Percentiles rank a stretch among this genome's conserved stretches.
Conservation (phyloP, 1,140 invertebrate genomes). For the Zaprionus taronus region DNA sequence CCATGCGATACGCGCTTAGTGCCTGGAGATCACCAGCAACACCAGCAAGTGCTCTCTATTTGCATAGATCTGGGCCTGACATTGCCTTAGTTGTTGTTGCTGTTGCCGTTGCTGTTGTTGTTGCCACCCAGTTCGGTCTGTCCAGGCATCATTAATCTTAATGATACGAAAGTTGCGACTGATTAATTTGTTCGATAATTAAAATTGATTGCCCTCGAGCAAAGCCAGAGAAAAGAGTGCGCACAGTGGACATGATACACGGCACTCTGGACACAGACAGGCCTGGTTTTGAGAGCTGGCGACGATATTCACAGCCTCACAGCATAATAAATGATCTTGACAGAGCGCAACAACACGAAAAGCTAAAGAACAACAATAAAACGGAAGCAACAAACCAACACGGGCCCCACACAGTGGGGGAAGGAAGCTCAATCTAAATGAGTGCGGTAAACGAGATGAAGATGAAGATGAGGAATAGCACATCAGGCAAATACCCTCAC, state of each 20-base stretch:
- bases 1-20: slow-evolving; percentile 64
- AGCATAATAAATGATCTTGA: slow-evolving; percentile 61
- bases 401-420: not conserved
- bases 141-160: slow-evolving; percentile 75
- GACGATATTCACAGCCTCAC: slow-evolving; percentile 50
- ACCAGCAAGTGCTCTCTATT: slow-evolving; percentile 12
- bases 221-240: slow-evolving; percentile 35
- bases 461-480: not conserved
- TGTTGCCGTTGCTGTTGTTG: slow-evolving; percentile 38
- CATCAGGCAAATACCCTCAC: slow-evolving; percentile 2
- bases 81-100: slow-evolving; percentile 15
- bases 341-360: slow-evolving; percentile 23
- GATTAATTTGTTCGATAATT: slow-evolving; percentile 82
- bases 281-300: not conserved
- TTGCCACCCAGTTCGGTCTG: slow-evolving; percentile 65
- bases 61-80: slow-evolving; percentile 6
- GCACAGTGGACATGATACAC: slow-evolving; percentile 15
- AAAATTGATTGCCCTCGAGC: slow-evolving; percentile 70
- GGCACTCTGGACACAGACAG: not conserved
- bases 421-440: slow-evolving; percentile 49
- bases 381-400: slow-evolving; percentile 56
- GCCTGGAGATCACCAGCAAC: slow-evolving; percentile 48
- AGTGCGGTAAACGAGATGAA: slow-evolving; percentile 27
- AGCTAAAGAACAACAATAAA: slow-evolving; percentile 40
- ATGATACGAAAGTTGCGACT: slow-evolving; percentile 79